phyloP scores from a whole-genome alignment of 1,140 invertebrate genomes.

The Berghia stephanieae region DNA sequence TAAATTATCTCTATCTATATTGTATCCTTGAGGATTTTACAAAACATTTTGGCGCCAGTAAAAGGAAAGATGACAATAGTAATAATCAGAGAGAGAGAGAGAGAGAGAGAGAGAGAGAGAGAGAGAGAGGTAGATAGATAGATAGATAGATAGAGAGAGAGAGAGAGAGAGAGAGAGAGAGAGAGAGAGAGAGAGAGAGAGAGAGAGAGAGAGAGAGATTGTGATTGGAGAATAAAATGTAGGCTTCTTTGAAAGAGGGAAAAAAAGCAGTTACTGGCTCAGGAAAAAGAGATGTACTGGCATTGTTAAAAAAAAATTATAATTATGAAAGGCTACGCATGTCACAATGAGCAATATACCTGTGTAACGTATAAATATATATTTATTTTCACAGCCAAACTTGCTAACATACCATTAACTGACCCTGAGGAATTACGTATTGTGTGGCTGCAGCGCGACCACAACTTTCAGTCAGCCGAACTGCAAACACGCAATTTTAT shows the following conservation, averaged over 20 bases:
- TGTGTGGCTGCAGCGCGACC: too few relatives aligned
- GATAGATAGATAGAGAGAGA: conserved; percentile 12
- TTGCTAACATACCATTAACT: too few relatives aligned
- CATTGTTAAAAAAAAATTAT: too few relatives aligned
- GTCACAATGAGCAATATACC: background rate
- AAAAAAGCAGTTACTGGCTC: background rate
- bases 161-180: conserved; percentile 11
- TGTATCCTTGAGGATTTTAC: too few relatives aligned
- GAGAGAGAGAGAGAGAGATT: too few relatives aligned
- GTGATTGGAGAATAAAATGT: background rate
- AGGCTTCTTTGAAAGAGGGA: background rate
- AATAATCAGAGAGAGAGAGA: background rate
- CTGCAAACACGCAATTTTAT: too few relatives aligned
- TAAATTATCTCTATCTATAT: too few relatives aligned
- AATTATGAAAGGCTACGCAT: too few relatives aligned
- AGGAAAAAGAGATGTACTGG: background rate
- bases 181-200: background rate
- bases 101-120: conserved; percentile 11
- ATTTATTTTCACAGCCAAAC: background rate
- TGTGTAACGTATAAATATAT: background rate
- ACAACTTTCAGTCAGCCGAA: too few relatives aligned
- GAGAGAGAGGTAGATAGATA: background rate
- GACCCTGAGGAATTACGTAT: too few relatives aligned
- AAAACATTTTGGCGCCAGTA: too few relatives aligned
- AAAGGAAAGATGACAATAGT: background rate